Evolutionary conservation across 1,140 invertebrate genomes (phyloP), one percentile per base, ranked within the genome.

Genomic region (Papilio dardanus): DNA sequence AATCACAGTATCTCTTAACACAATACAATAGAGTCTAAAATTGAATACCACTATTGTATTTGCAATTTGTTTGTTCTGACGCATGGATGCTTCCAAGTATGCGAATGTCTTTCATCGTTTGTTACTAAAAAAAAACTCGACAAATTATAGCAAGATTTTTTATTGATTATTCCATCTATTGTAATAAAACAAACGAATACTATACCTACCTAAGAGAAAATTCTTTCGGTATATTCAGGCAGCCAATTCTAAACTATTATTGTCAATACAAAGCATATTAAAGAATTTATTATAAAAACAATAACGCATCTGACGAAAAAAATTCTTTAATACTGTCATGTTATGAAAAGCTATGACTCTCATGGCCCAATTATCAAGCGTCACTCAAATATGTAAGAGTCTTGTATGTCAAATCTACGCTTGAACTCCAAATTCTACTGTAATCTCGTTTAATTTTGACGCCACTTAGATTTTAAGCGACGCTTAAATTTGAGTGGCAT

Each of bases 1-100:
- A 69, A 35, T 14, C 5, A 37, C 7, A 21, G 21, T 69, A 21
- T 14, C 35, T 42, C 67, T 37, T 69, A 69, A 37, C n/a, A 37
- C n/a, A 28, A 14, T 24, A 24, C 5, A 24, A 69, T 69, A 42
- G 19, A 21, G 33, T 69, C 35, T 40, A 12, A 4, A 37, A 21
- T 69, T 42, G 35, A 40, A 69, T 33, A 67, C 12, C 65, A 35
- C 6, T 14, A 21, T 21, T n/a, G n/a, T n/a, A 21, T 69, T 14
- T 69, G n/a, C 12, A 24, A 40, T 14, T 42, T 28, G 19, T 40
- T 37, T 40, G 31, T 69, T 69, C 35, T 69, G 67, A 69, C 67
- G 67, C 67, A 69, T 69, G 67, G 67, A 69, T 69, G 67, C 6
- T 69, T 69, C 67, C 67, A 69, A 69, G 67, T 69, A 69, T 69